phyloP scores from a whole-genome alignment of 2,888 invertebrate species.

The Orthonevra nobilis region DNA sequence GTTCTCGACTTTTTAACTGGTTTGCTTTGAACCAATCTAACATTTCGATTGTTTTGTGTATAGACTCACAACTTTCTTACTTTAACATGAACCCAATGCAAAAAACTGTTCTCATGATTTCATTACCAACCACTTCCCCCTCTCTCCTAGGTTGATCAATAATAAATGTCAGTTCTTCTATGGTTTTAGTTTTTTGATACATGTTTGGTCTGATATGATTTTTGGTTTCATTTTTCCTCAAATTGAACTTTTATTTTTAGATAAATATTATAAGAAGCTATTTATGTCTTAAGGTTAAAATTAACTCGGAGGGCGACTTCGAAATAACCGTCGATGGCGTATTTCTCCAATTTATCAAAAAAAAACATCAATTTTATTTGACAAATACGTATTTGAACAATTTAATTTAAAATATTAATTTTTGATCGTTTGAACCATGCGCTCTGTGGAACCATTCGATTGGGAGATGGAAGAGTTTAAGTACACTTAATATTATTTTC shows the following conservation, averaged over 20 bases:
- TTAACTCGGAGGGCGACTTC: constrained; percentile 17
- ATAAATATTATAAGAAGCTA: constrained; percentile 4
- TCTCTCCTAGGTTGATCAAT: constrained; percentile 8
- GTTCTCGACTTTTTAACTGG: not conserved
- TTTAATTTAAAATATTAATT: too few relatives aligned
- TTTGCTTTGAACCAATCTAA: not conserved
- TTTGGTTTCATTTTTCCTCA: not conserved
- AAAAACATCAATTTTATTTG: too few relatives aligned
- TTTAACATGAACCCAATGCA: constrained; percentile 8
- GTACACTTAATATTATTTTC: too few relatives aligned
- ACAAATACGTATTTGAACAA: too few relatives aligned
- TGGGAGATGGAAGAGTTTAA: too few relatives aligned
- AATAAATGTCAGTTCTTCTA: not conserved
- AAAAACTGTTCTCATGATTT: constrained; percentile 34
- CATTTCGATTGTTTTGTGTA: constrained; percentile 2
- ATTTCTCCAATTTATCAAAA: too few relatives aligned
- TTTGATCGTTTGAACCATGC: too few relatives aligned
- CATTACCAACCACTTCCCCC: constrained; percentile 21
- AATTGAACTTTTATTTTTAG: not conserved
- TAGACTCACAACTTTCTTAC: not conserved
- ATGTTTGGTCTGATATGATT: too few relatives aligned
- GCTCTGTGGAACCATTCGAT: too few relatives aligned
- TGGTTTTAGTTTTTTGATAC: not conserved
- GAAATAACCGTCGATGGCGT: too few relatives aligned
- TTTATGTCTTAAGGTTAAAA: constrained; percentile 11